Conservation (phyloP, 2,797 vertebrate species). For the Choloepus didactylus region DNA sequence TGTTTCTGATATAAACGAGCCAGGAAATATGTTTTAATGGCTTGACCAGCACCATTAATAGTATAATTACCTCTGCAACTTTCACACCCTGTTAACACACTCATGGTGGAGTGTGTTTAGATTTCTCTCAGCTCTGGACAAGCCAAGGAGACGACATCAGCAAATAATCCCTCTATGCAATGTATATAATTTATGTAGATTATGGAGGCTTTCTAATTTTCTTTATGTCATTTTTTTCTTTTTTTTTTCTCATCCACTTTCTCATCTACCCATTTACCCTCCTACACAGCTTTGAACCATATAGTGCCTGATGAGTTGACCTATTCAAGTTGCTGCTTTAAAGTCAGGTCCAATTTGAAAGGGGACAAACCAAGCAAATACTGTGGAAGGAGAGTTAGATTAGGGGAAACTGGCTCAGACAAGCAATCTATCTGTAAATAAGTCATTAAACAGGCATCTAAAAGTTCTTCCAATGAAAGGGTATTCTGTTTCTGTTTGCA, state of each 20-base stretch:
- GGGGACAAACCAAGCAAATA: not conserved
- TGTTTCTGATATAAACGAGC: not conserved
- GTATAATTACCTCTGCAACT: not conserved
- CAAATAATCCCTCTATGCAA: not conserved
- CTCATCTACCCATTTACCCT: not conserved
- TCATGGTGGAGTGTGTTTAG: not conserved
- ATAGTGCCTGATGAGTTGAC: not conserved
- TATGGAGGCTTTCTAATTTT: not conserved
- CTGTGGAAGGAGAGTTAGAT: not conserved
- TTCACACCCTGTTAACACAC: not conserved
- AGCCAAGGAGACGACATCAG: not conserved
- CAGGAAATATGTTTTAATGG: not conserved
- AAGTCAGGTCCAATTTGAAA: not conserved
- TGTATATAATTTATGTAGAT: not conserved
- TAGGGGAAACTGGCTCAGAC: not conserved
- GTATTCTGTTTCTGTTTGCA: not conserved
- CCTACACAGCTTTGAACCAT: not conserved
- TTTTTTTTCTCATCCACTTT: not conserved
- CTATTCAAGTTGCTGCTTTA: not conserved
- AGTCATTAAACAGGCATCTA: not conserved
- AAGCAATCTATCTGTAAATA: not conserved
- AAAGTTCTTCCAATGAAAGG: not conserved
- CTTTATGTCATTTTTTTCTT: not conserved
- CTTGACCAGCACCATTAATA: not conserved
- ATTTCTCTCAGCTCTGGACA: slow-evolving; percentile 32